These are phyloP conservation scores for Limnephilus rhombicus DNA, from an alignment of 2,888 invertebrate genomes.

Conservation along the genomic window DNA sequence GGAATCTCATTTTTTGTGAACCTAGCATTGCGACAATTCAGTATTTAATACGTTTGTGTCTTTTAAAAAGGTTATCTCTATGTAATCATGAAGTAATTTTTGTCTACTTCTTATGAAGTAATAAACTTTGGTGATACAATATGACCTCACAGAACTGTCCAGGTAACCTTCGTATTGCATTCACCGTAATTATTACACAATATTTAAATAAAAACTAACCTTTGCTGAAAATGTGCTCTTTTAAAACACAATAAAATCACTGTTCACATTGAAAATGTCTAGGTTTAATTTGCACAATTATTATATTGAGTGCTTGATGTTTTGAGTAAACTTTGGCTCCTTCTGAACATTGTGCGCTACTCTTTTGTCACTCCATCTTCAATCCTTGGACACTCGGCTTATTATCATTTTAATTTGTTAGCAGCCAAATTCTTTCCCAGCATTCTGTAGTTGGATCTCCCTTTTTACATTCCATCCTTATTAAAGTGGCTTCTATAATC, in stretches of 20 bases:
- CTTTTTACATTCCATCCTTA: neutral
- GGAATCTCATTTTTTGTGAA: neutral
- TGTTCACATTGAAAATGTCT: neutral
- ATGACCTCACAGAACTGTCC: neutral
- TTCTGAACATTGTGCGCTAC: neutral
- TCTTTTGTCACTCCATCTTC: neutral
- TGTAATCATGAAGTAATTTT: neutral
- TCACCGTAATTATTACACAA: neutral
- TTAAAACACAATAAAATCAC: neutral
- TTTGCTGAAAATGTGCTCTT: neutral
- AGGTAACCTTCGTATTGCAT: neutral
- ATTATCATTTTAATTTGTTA: neutral
- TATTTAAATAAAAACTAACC: neutral
- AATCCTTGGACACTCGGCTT: neutral
- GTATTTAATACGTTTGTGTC: neutral
- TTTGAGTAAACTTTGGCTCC: neutral
- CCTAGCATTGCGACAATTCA: neutral
- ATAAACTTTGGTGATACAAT: neutral
- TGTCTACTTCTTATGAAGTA: neutral
- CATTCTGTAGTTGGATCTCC: neutral
- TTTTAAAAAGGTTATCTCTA: neutral
- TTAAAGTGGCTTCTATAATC: neutral
- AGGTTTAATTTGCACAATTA: neutral
- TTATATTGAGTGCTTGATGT: neutral
- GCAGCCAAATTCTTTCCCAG: neutral